Evolutionary conservation across 2,888 invertebrate species (phyloP).

Genomic region (Morpho deidamia): DNA sequence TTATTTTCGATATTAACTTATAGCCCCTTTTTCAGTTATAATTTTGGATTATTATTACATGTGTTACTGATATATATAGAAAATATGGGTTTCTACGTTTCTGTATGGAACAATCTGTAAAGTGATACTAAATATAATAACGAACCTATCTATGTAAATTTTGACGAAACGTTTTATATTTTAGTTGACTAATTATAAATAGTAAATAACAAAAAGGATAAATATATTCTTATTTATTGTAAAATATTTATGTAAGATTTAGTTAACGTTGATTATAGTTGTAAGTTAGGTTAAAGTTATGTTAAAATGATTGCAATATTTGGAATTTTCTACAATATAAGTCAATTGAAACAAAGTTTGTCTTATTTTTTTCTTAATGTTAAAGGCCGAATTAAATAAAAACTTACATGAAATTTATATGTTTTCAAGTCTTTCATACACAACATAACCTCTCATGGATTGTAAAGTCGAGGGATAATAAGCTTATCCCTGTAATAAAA

Average conservation of each 20-base stretch:
- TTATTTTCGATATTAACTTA: too few relatives aligned
- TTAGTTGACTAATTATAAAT: slow-evolving; percentile 4
- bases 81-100: not conserved
- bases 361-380: not conserved
- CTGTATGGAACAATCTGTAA: not conserved
- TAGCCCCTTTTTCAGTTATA: too few relatives aligned
- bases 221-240: slow-evolving; percentile 23
- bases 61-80: not conserved
- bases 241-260: slow-evolving; percentile 17
- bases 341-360: slow-evolving; percentile 23
- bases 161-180: slow-evolving; percentile 5
- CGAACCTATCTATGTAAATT: slow-evolving; percentile 4
- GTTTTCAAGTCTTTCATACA: too few relatives aligned
- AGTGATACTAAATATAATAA: too few relatives aligned
- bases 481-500: too few relatives aligned
- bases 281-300: slow-evolving; percentile 18
- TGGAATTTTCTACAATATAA: slow-evolving; percentile 27
- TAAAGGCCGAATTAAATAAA: too few relatives aligned
- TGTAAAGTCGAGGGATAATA: too few relatives aligned
- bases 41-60: too few relatives aligned
- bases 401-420: too few relatives aligned
- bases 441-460: too few relatives aligned
- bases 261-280: slow-evolving; percentile 10
- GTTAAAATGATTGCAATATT: slow-evolving; percentile 24
- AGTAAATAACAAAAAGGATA: slow-evolving; percentile 12